Evolutionary conservation across 2,113 vertebrate species (phyloP), one percentile per base, ranked within the genome.

Genomic region (Cygnus buccinator): DNA sequence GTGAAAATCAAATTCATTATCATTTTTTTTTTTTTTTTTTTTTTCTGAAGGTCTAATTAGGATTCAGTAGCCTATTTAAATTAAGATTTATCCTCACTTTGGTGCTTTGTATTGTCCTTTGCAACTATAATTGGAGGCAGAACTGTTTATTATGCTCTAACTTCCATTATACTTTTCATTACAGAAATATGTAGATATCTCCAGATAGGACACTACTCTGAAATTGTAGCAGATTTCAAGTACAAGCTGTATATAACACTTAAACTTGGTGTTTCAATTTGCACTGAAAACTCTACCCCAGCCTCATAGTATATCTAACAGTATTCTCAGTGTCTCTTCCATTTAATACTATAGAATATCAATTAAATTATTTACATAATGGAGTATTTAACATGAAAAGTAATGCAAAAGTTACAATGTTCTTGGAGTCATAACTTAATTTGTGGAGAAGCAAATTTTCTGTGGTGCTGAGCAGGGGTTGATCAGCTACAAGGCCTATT

Each of bases 51-150:
- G 5, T 43, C 15, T n/a, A 74, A 41, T 77, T 93, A 88, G 19
- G 7, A 83, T 89, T 83, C 37, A 87, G 43, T 50, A 78, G 23
- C 6, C 50, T 58, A 71, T 93, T 94, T 93, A 87, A 87, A 94
- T 85, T 54, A 91, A 74, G 35, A 92, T 90, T 74, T 89, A 50
- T 65, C 19, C 13, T 87, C 63, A 58, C 16, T 71, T 50, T 89
- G 10, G 4, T 77, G 13, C 61, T 89, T 84, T 59, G 26, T 58
- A 23, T 83, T 93, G 58, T 46, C 19, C 74, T 19, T 89, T 84
- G 54, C 63, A 93, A 48, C 11, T 52, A 13, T 94, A 91, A 91
- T 59, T 90, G 31, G n/a, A 79, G 35, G 13, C 21, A 92, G 15
- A n/a, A 82, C 28, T 93, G 57, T 90, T 96, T 77, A n/a, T 86